A percentile compares a stretch with the other conserved stretches of the same genome.
phyloP scores from a whole-genome alignment of 64 coral and sea anemone genomes.

The Platygyra sinensis region DNA sequence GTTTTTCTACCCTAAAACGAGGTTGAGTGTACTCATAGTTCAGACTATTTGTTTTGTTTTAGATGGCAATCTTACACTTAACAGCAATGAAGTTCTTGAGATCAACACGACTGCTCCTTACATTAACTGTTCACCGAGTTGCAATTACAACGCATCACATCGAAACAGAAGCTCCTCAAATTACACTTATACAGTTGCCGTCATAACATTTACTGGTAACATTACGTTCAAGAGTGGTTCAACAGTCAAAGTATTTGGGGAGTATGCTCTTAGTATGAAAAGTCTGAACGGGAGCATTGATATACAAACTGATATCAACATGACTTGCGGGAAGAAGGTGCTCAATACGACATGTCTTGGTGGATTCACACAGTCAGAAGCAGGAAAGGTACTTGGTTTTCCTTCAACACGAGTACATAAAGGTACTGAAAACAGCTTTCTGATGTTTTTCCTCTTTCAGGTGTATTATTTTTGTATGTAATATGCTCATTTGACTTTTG shows the following conservation, averaged over 20 bases:
- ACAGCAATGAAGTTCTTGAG: background rate
- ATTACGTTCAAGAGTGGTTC: constrained; percentile 34
- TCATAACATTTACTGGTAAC: background rate
- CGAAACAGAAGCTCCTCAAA: background rate
- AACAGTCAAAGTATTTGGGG: constrained; percentile 1
- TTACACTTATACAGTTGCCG: background rate
- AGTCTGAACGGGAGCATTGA: constrained; percentile 39
- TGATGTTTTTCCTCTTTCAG: background rate
- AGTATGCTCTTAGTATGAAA: constrained; percentile 9
- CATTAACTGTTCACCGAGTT: background rate
- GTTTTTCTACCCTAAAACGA: no score
- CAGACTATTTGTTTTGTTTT: background rate
- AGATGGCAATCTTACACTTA: background rate
- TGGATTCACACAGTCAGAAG: constrained; percentile 22
- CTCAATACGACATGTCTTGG: constrained; percentile 50
- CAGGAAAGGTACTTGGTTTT: background rate
- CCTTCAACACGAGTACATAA: background rate
- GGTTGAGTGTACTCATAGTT: no score
- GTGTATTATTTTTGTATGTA: no score
- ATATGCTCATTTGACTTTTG: no score
- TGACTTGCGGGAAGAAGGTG: constrained; percentile 1
- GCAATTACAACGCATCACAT: background rate
- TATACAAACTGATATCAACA: constrained; percentile 37
- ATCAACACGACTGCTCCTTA: constrained; percentile 31
- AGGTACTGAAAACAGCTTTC: background rate